Evolutionary conservation across 2,113 vertebrate species (phyloP).

Genomic region (Silurus asotus): DNA sequence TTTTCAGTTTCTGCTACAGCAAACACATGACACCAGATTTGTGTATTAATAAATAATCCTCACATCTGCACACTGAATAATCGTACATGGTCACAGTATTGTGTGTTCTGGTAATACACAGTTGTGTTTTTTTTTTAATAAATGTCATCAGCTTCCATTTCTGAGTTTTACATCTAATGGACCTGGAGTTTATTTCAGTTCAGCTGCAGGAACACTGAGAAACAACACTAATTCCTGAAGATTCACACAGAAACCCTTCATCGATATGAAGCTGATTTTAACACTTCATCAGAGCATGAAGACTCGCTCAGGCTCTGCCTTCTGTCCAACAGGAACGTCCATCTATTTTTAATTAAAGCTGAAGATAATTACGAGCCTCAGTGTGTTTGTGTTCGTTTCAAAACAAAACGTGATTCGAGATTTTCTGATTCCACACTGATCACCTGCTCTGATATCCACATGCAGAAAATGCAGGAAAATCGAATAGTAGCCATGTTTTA

Average conservation of each 20-base stretch:
- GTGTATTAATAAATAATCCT: not conserved
- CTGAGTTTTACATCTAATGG: not conserved
- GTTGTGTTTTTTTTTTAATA: not conserved
- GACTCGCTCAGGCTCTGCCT: not conserved
- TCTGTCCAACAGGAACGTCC: not conserved
- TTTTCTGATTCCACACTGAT: too few species aligned
- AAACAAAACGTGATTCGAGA: not conserved
- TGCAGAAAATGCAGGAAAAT: too few species aligned
- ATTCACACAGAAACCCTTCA: not conserved
- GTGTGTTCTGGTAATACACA: not conserved
- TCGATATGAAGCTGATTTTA: not conserved
- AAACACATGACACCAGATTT: not conserved
- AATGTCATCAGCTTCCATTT: not conserved
- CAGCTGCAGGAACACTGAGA: not conserved
- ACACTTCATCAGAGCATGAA: not conserved
- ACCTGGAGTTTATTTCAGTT: not conserved
- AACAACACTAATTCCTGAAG: not conserved
- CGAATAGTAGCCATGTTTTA: too few species aligned
- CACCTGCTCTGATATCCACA: too few species aligned
- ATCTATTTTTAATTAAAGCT: not conserved
- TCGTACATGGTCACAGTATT: not conserved
- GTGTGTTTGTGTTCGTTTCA: not conserved
- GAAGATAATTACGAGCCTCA: not conserved
- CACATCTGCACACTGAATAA: not conserved
- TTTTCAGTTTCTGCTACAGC: not conserved